phyloP scores from a whole-genome alignment of 2,888 invertebrate genomes.

The Acanthosepion pharaonis region DNA sequence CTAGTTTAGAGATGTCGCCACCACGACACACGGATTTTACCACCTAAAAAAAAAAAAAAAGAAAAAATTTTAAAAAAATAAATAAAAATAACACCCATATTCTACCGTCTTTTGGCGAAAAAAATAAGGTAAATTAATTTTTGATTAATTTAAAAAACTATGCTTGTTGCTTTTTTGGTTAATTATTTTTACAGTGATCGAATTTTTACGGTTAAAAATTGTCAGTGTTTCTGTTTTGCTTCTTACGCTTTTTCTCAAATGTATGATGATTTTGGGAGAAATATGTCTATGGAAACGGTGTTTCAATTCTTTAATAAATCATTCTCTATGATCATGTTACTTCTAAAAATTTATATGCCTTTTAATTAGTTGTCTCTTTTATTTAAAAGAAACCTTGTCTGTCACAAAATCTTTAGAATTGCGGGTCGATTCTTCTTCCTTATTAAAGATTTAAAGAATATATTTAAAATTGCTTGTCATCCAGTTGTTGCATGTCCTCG shows the following conservation, averaged over 20 bases:
- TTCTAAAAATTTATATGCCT: no score
- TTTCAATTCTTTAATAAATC: no score
- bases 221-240: neutral
- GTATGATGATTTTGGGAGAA: no score
- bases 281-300: no score
- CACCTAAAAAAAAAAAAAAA: neutral
- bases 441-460: neutral
- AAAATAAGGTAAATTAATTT: conserved; percentile 10
- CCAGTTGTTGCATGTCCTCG: neutral
- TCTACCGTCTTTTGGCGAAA: neutral
- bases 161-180: neutral
- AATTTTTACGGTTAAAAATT: neutral
- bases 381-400: no score
- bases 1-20: neutral
- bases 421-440: neutral
- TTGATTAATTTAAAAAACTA: neutral
- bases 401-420: neutral
- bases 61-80: neutral
- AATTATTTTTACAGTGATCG: neutral
- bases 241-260: no score
- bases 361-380: no score
- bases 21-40: neutral
- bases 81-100: neutral
- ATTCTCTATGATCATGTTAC: no score
- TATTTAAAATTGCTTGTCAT: neutral